A percentile compares a stretch with the other conserved stretches of the same genome.
These are phyloP conservation scores for Scalopus aquaticus DNA, from an alignment of 2,113 vertebrate species.

Conservation along the genomic window DNA sequence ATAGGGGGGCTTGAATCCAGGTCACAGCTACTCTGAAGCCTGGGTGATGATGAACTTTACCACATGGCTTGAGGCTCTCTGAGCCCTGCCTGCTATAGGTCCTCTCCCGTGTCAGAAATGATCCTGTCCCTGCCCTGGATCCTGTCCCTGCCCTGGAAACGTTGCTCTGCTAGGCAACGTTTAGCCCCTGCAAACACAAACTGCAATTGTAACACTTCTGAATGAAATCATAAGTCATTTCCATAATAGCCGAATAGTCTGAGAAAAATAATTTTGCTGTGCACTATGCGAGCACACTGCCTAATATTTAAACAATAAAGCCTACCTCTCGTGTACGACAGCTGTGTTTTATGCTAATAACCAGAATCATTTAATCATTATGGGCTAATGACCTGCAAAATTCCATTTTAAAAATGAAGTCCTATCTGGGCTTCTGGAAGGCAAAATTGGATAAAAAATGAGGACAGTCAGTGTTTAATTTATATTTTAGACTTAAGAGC, in stretches of 20 bases:
- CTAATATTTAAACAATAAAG: slow-evolving; percentile 65
- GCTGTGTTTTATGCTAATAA: slow-evolving; percentile 66
- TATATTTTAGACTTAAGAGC: neutral
- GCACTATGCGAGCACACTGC: neutral
- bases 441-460: slow-evolving; percentile 62
- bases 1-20: neutral
- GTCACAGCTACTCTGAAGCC: neutral
- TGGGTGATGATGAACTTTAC: neutral
- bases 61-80: neutral
- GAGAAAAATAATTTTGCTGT: neutral
- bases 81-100: neutral
- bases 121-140: neutral
- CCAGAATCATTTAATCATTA: slow-evolving; percentile 69
- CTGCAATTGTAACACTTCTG: slow-evolving; percentile 14
- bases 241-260: slow-evolving; percentile 39
- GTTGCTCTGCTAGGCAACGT: neutral
- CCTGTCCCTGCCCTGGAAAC: neutral
- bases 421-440: slow-evolving; percentile 40
- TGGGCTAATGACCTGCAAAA: slow-evolving; percentile 70
- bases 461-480: neutral
- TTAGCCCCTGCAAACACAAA: neutral
- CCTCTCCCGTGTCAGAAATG: neutral
- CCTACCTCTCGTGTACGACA: neutral
- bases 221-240: slow-evolving; percentile 59
- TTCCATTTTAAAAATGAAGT: slow-evolving; percentile 71